Evolutionary conservation across 2,888 invertebrate genomes (phyloP), one percentile per base, ranked within the genome.

Genomic region (Branchinecta sandiegonensis): DNA sequence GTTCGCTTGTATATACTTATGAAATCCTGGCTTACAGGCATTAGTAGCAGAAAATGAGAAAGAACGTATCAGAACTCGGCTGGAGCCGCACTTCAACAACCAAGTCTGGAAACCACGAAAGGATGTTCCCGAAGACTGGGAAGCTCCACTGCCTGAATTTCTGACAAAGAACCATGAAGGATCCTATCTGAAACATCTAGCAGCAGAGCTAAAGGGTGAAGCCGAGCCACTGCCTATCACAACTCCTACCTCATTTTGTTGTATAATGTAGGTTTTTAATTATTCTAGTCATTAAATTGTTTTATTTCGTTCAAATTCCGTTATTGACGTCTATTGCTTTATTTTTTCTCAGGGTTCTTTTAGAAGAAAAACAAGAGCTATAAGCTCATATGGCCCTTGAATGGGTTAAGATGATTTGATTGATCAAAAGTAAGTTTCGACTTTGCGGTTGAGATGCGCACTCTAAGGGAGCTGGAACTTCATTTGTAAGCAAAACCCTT

Each of bases 81-180:
- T 92, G 67, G 76, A 77, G 69, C 82, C 84, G 0, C 90, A 91
- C 77, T 84, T 83, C 72, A 78, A 76, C 67, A 94, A 94, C 77
- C 81, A 87, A 76, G 82, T 86, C 1, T 94, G 94, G 94, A 82
- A 85, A 74, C 87, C 84, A 76, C 79, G 94, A 65, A 81, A 81
- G 8, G 74, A 79, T 48, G 92, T 94, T 0, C 93, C 94, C 0
- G 79, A 80, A 67, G 85, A 90, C 77, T 94, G 94, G 94, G 83
- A 85, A 71, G 83, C 83, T 71, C 89, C 89, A 0, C 77, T 94
- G 69, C 92, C 93, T 0, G 86, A 87, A 8, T 86, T 86, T 83
- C 79, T 91, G 77, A 77, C 77, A 17, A 83, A 88, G 74, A 81
- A 84, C 73, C 83, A 87, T 74, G 82, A 87, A 75, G 79, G 82